These are phyloP conservation scores for Gadus chalcogrammus DNA, from an alignment of 2,113 vertebrate species.

Conservation along the genomic window DNA sequence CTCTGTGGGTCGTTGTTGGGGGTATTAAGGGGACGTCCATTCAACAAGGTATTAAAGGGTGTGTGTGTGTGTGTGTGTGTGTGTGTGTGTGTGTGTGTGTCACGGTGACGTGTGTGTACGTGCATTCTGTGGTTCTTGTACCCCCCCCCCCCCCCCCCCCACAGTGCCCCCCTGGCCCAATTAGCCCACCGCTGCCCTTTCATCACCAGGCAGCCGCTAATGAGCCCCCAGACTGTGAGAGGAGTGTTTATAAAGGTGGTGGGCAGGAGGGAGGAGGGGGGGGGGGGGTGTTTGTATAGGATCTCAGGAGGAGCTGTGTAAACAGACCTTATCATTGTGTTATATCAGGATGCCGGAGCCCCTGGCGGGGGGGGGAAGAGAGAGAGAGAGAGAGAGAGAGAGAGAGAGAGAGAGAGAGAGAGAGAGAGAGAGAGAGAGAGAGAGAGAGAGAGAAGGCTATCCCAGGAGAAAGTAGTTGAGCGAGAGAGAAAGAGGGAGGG, in stretches of 20 bases:
- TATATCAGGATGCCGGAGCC: conserved; percentile 13
- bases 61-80: not conserved
- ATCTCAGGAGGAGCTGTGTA: conserved; percentile 47
- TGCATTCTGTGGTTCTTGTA: no score
- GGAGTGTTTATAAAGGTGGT: no score
- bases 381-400: not conserved
- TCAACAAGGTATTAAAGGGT: conserved; percentile 46
- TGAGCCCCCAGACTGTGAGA: not conserved
- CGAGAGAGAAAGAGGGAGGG: not conserved
- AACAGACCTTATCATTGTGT: conserved; percentile 48
- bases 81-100: no score
- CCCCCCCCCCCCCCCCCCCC: no score
- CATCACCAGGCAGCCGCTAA: not conserved
- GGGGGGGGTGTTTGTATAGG: conserved; percentile 5
- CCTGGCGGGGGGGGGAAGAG: not conserved
- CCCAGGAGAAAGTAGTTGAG: not conserved
- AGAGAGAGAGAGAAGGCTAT: not conserved
- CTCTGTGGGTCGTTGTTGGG: conserved; percentile 36
- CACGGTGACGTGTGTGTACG: no score
- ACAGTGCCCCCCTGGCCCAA: not conserved
- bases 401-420: not conserved
- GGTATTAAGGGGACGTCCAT: conserved; percentile 49
- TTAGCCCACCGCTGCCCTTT: not conserved
- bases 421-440: not conserved
- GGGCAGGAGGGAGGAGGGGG: not conserved